Conservation (phyloP, 2,888 invertebrate species). For the Diadegma fenestrale region DNA sequence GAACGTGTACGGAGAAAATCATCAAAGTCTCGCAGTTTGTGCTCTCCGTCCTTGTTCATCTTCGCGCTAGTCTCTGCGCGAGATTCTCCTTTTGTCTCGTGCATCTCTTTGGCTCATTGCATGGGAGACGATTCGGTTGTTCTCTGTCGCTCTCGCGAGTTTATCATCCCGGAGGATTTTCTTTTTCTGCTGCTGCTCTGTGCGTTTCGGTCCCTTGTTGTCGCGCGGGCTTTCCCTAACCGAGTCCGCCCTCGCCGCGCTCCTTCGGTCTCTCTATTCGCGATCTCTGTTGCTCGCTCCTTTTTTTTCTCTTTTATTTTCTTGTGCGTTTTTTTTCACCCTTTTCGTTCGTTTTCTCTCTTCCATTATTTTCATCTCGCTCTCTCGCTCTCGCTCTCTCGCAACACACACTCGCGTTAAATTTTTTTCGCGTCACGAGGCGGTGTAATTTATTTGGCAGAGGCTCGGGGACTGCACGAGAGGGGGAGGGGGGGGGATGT, state of each 20-base stretch:
- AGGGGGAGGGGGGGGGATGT: conserved; percentile 67
- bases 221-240: conserved; percentile 36
- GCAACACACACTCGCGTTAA: conserved; percentile 81
- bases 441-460: conserved; percentile 83
- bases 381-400: conserved; percentile 64
- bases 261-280: conserved; percentile 12
- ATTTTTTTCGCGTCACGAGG: conserved; percentile 84
- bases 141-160: conserved; percentile 68
- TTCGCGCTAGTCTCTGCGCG: neutral
- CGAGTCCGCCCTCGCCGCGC: conserved; percentile 1
- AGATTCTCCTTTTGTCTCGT: conserved; percentile 15
- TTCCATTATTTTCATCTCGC: conserved; percentile 55
- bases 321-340: conserved; percentile 54
- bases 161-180: conserved; percentile 65
- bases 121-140: conserved; percentile 59
- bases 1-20: neutral
- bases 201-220: conserved; percentile 61
- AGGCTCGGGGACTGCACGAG: no score
- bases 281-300: conserved; percentile 32
- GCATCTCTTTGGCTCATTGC: conserved; percentile 64
- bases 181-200: conserved; percentile 49
- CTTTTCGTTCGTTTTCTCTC: conserved; percentile 11
- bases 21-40: neutral
- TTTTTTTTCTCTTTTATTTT: neutral
- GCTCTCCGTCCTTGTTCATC: conserved; percentile 7